These are phyloP conservation scores for Austrolebias charrua DNA, from an alignment of 2,797 vertebrate genomes.

Conservation along the genomic window DNA sequence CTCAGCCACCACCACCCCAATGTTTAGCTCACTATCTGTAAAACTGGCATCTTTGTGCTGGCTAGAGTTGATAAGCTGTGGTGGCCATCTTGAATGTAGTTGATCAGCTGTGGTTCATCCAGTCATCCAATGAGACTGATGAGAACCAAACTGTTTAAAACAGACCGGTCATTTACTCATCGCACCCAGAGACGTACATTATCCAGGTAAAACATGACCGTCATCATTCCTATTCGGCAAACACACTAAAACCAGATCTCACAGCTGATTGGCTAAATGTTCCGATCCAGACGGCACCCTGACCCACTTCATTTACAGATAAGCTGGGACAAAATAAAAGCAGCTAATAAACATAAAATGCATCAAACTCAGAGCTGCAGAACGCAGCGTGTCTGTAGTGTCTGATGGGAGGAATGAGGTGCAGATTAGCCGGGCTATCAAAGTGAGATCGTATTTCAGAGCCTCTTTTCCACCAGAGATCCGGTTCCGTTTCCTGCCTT, in stretches of 20 bases:
- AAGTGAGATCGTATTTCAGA: conserved; percentile 64
- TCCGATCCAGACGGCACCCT: conserved; percentile 45
- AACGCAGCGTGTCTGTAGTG: conserved; percentile 58
- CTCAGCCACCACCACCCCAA: too few relatives aligned
- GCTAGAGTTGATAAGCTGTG: too few relatives aligned
- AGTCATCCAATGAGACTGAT: too few relatives aligned
- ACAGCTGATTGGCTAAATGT: conserved; percentile 63
- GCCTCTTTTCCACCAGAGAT: conserved; percentile 42
- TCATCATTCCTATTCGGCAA: conserved; percentile 48
- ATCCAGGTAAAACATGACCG: conserved; percentile 54
- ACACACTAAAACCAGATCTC: conserved; percentile 55
- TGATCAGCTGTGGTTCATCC: too few relatives aligned
- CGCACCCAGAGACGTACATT: conserved; percentile 44
- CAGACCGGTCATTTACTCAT: conserved; percentile 1
- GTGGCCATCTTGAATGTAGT: too few relatives aligned
- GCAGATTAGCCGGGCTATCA: conserved; percentile 68
- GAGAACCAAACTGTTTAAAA: conserved; percentile 44
- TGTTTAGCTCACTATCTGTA: too few relatives aligned
- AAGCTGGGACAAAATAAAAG: conserved; percentile 58
- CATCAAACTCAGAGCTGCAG: conserved; percentile 49
- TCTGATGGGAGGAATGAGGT: conserved; percentile 46
- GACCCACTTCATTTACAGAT: conserved; percentile 59
- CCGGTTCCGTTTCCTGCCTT: conserved; percentile 54
- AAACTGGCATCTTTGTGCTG: too few relatives aligned
- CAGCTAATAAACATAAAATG: conserved; percentile 71